Conservation (phyloP, 2,113 vertebrate species). For the Ophthalmolycus amberensis region DNA sequence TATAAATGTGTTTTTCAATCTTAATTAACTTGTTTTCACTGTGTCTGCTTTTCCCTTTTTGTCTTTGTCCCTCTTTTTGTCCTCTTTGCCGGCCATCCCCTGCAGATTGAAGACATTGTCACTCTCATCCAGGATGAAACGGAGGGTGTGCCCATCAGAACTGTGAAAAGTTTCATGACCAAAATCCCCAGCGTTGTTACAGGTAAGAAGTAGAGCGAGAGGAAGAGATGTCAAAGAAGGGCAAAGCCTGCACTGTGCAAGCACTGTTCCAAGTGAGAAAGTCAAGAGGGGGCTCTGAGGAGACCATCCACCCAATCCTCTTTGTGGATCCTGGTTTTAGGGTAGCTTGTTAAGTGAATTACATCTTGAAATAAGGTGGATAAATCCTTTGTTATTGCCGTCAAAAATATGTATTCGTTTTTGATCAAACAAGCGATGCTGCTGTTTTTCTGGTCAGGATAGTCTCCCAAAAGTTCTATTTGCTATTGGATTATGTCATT, state of each 20-base stretch:
- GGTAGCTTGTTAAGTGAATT: neutral
- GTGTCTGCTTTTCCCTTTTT: neutral
- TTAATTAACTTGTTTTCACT: neutral
- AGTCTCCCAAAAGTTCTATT: neutral
- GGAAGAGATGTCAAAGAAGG: neutral
- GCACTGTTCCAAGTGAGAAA: neutral
- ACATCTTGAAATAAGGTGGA: no score
- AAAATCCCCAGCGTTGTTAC: slow-evolving; percentile 99
- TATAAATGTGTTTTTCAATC: neutral
- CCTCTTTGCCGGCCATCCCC: slow-evolving; percentile 23
- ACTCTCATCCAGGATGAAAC: slow-evolving; percentile 94
- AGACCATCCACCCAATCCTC: neutral
- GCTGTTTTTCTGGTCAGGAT: neutral
- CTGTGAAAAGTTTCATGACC: slow-evolving; percentile 99
- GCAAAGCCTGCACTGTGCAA: neutral
- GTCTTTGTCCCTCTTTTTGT: slow-evolving; percentile 9
- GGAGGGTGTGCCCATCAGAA: slow-evolving; percentile 94
- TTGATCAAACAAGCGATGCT: neutral
- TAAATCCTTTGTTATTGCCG: neutral
- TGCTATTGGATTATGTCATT: neutral
- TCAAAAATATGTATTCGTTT: neutral
- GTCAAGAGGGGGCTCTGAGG: neutral
- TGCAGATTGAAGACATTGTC: slow-evolving; percentile 96
- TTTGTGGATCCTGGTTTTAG: neutral
- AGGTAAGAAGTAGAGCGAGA: slow-evolving; percentile 80